Percentiles rank a stretch among this genome's conserved stretches.
These are phyloP conservation scores for Notodonta ziczac DNA, from an alignment of 2,888 invertebrate species.

Conservation along the genomic window DNA sequence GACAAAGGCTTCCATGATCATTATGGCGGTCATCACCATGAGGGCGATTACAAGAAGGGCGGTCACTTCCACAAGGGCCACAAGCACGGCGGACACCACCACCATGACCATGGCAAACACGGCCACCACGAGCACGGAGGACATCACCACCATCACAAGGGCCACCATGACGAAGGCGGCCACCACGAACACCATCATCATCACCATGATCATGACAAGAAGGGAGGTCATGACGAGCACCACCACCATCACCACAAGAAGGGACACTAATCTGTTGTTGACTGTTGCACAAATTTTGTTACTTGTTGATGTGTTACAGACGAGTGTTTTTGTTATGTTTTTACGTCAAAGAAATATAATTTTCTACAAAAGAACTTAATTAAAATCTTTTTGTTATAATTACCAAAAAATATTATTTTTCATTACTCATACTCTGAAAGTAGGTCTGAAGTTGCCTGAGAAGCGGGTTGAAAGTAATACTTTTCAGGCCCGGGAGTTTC, in stretches of 20 bases:
- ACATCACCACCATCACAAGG: slow-evolving; percentile 90
- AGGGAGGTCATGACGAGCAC: slow-evolving; percentile 90
- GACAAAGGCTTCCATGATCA: slow-evolving; percentile 90
- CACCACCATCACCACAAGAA: slow-evolving; percentile 89
- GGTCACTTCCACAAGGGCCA: slow-evolving; percentile 91
- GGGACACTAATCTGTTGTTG: slow-evolving; percentile 55
- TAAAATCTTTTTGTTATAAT: background rate
- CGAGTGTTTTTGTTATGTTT: slow-evolving; percentile 56
- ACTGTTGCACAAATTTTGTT: slow-evolving; percentile 31
- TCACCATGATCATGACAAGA: slow-evolving; percentile 88
- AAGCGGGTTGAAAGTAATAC: too few relatives aligned
- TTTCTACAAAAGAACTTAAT: slow-evolving; percentile 29
- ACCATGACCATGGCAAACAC: slow-evolving; percentile 90
- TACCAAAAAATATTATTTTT: too few relatives aligned
- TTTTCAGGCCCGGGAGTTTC: too few relatives aligned
- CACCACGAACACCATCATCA: slow-evolving; percentile 89
- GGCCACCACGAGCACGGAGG: slow-evolving; percentile 90
- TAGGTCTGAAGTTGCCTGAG: too few relatives aligned
- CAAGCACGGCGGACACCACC: slow-evolving; percentile 89
- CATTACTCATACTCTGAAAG: too few relatives aligned
- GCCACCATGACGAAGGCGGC: slow-evolving; percentile 90
- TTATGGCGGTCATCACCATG: slow-evolving; percentile 90
- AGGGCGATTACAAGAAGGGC: slow-evolving; percentile 90
- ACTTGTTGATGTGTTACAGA: slow-evolving; percentile 31
- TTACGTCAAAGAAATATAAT: slow-evolving; percentile 44